Base-by-base conservation (phyloP, 2,113 vertebrate species). In the Jaculus jaculus region DNA sequence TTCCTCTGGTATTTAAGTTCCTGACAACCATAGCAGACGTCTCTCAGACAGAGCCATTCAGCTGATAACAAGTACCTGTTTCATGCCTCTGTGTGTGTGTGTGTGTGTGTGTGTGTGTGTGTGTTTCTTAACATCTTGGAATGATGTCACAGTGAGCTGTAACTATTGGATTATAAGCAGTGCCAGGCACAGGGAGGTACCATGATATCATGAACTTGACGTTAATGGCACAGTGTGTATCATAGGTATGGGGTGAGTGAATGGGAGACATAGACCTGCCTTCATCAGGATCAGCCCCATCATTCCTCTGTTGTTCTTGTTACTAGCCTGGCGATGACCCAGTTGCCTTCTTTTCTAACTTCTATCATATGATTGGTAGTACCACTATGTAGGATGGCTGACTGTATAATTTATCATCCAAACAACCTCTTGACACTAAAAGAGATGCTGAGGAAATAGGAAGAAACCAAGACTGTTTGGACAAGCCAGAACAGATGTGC, bases 11-110 rank as follows among this genome's bases (percentile, higher is more conserved):
- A 95, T 92, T 95, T 96, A 72, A 89, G 47, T 95, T 68, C 83
- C 88, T 96, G 94, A 85, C 74, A 96, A 72, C 85, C 72, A 0
- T 28, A 94, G 65, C 28, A 80, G 74, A 92, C 81, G 21, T 96
- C 97, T 96, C 87, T 96, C 91, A 96, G 79, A 96, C 86, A 86
- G 81, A 87, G 94, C 63, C 75, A 92, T 96, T 94, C 20, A 73
- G 51, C 66, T 92, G 73, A 18, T 60, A 66, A 60, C 63, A 90
- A 69, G 75, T 42, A 42, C 58, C 72, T 77, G 13, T 68, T 84
- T 68, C 24, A 79, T 85, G 42, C 8, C 66, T 34, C 9, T 23
- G 7, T 82, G 54, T 54, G 54, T 54, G 54, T 54, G 54, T 54
- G 10, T 54, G 11, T 54, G 42, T 8, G 42, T 47, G 42, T 82